These are phyloP conservation scores for Apamea crenata DNA, from an alignment of 2,888 invertebrate species.

Conservation along the genomic window DNA sequence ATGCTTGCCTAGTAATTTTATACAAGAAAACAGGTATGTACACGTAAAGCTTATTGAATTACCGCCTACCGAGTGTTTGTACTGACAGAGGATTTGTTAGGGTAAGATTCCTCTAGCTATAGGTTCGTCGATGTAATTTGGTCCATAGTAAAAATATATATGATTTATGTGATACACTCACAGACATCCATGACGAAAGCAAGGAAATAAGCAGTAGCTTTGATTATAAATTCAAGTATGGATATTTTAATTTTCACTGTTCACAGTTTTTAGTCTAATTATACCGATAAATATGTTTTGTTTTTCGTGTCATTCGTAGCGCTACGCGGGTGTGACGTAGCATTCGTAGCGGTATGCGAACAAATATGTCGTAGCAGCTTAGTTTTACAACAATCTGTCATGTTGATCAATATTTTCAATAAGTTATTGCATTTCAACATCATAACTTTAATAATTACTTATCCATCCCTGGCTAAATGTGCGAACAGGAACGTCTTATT, in stretches of 20 bases:
- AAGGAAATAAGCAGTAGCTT: neutral
- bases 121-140: neutral
- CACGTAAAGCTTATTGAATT: constrained; percentile 27
- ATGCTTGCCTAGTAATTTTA: constrained; percentile 29
- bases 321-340: neutral
- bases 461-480: neutral
- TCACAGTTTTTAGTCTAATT: neutral
- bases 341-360: neutral
- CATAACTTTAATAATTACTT: neutral
- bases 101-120: neutral
- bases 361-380: neutral
- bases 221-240: neutral
- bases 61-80: neutral
- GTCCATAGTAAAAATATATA: neutral
- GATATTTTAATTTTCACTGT: neutral
- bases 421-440: too few relatives aligned
- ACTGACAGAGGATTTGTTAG: neutral
- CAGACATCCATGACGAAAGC: too few relatives aligned
- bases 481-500: neutral
- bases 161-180: too few relatives aligned
- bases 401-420: neutral
- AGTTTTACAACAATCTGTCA: neutral
- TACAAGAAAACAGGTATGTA: constrained; percentile 14
- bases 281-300: neutral
- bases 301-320: constrained; percentile 7